Percentiles rank a stretch among this genome's conserved stretches.
Conservation (phyloP, 1,140 invertebrate species). For the Pogonus chalceus region DNA sequence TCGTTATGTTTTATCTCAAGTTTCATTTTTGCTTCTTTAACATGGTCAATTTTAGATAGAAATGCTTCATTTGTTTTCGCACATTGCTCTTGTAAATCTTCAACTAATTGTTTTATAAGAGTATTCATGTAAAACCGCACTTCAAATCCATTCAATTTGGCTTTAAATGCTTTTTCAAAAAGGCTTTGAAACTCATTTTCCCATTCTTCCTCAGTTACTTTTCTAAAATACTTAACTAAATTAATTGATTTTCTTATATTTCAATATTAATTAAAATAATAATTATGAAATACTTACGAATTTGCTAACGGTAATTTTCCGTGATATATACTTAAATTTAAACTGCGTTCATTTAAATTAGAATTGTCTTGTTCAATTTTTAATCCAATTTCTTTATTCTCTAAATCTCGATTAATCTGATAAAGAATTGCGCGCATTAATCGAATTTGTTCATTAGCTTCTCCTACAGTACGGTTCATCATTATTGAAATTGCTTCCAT, state of each 20-base stretch:
- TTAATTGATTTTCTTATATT: neutral
- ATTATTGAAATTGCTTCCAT: conserved; percentile 51
- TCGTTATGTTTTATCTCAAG: conserved; percentile 73
- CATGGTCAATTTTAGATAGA: conserved; percentile 63
- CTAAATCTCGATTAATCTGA: conserved; percentile 69
- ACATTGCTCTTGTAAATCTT: conserved; percentile 57
- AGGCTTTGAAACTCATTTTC: conserved; percentile 65
- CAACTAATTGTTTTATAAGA: conserved; percentile 58
- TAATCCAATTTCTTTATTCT: conserved; percentile 68
- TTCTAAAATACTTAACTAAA: no score
- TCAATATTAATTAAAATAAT: neutral
- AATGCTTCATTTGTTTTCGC: conserved; percentile 63
- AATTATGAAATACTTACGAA: conserved; percentile 39
- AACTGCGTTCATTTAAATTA: conserved; percentile 52
- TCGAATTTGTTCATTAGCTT: conserved; percentile 70
- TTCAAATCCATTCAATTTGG: conserved; percentile 60
- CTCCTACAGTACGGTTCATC: conserved; percentile 57
- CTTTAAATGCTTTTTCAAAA: conserved; percentile 62
- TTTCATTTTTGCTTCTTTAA: conserved; percentile 66
- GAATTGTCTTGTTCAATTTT: conserved; percentile 61
- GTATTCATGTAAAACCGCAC: conserved; percentile 69
- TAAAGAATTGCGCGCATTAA: conserved; percentile 66
- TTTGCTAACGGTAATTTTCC: conserved; percentile 48
- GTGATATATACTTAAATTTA: conserved; percentile 56
- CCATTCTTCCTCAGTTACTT: conserved; percentile 68